Conservation (phyloP, 1,140 invertebrate genomes). For the Sipha flava region DNA sequence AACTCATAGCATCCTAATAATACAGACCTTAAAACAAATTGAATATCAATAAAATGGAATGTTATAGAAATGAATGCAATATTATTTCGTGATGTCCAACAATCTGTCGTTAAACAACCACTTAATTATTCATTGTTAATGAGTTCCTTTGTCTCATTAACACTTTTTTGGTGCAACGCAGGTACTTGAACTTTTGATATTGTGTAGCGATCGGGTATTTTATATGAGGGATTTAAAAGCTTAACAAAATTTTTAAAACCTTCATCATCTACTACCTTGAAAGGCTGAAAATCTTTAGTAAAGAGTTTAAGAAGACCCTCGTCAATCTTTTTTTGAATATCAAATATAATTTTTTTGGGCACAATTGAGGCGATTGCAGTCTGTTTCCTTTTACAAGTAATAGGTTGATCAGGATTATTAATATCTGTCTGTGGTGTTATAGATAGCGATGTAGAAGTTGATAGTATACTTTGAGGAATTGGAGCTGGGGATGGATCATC, state of each 20-base stretch:
- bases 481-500: no score
- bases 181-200: background rate
- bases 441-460: no score
- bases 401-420: no score
- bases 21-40: background rate
- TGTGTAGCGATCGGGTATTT: background rate
- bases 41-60: background rate
- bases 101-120: constrained; percentile 37
- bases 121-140: background rate
- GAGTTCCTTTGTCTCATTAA: background rate
- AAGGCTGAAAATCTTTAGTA: background rate
- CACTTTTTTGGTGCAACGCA: background rate
- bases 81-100: constrained; percentile 36
- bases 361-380: background rate
- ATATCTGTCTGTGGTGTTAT: no score
- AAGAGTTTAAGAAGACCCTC: background rate
- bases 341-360: background rate
- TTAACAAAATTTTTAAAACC: constrained; percentile 12
- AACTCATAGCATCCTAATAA: background rate
- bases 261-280: background rate
- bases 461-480: no score
- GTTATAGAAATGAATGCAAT: no score
- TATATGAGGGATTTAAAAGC: background rate
- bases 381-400: background rate
- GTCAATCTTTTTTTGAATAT: background rate